Evolutionary conservation across 2,797 vertebrate species (phyloP), one percentile per base, ranked within the genome.

Genomic region (Danio aesculapii): DNA sequence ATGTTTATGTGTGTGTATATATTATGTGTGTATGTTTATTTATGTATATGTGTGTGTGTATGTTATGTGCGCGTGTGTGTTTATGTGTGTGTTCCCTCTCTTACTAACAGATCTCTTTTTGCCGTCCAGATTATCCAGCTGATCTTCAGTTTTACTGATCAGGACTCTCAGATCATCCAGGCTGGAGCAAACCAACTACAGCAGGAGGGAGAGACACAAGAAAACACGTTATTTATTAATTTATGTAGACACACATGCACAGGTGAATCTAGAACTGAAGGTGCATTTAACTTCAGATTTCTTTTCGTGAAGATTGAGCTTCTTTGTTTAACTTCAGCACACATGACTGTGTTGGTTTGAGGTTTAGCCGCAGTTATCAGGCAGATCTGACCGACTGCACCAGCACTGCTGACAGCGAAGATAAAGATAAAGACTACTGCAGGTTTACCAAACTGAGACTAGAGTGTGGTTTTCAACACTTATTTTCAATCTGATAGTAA

Each of bases 41-140:
- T 30, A 30, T 30, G 30, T 30, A 30, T 30, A 30, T 30, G 3
- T 1, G 30, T 30, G 30, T 30, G 30, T 30, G 30, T 30, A 30
- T 30, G 30, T 30, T 3, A 30, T 30, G 46, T 68, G 64, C 5
- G 39, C 46, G n/a, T 50, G 57, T 47, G 52, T 62, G 44, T 81
- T 39, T 46, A 41, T 67, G 44, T 75, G 44, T 73, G 71, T 55
- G 66, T 67, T 80, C 83, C 73, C 76, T 68, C 63, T 83, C 85
- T 88, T 92, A 95, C 96, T 93, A 94, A 98, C 98, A 94, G 96
- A 94, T 97, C 95, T 98, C 95, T 98, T 98, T 93, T 96, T 97
- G 89, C 93, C 93, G 88, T 98, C 96, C 90, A 99, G 92, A 88
- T 96, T 94, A 90, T 96, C 97, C 79, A 99, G 96, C 90, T 99